These are phyloP conservation scores for Hirudinaria manillensis DNA, from an alignment of 2,888 invertebrate genomes.

Conservation along the genomic window DNA sequence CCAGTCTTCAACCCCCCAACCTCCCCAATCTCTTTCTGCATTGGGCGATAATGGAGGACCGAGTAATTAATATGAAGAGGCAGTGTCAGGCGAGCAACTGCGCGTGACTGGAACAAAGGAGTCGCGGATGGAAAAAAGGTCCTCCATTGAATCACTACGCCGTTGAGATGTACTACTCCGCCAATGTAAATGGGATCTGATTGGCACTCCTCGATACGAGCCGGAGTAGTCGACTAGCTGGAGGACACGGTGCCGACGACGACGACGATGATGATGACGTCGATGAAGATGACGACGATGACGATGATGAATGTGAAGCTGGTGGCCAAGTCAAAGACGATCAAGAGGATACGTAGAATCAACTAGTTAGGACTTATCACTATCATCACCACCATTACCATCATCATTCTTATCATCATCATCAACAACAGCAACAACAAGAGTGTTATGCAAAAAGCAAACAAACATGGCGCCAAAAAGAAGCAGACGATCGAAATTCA, in stretches of 20 bases:
- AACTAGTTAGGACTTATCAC: no score
- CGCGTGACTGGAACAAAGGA: slow-evolving; percentile 14
- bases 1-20: no score
- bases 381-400: no score
- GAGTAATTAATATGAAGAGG: slow-evolving; percentile 13
- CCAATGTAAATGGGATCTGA: neutral
- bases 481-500: slow-evolving; percentile 3
- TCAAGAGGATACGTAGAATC: no score
- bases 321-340: neutral
- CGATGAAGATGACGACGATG: slow-evolving; percentile 32
- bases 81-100: neutral
- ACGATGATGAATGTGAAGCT: slow-evolving; percentile 28
- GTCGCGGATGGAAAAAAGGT: neutral
- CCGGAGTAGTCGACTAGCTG: no score
- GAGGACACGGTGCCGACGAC: slow-evolving; percentile 29
- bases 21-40: no score
- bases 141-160: neutral
- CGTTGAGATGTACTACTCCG: neutral
- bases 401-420: no score
- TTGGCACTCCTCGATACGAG: neutral
- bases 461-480: neutral
- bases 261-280: slow-evolving; percentile 34
- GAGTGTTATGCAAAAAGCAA: neutral
- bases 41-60: neutral
- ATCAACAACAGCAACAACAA: neutral